Percentiles rank a stretch among this genome's conserved stretches.
These are phyloP conservation scores for Lepidonotus clava DNA, from an alignment of 2,888 invertebrate species.

Conservation along the genomic window DNA sequence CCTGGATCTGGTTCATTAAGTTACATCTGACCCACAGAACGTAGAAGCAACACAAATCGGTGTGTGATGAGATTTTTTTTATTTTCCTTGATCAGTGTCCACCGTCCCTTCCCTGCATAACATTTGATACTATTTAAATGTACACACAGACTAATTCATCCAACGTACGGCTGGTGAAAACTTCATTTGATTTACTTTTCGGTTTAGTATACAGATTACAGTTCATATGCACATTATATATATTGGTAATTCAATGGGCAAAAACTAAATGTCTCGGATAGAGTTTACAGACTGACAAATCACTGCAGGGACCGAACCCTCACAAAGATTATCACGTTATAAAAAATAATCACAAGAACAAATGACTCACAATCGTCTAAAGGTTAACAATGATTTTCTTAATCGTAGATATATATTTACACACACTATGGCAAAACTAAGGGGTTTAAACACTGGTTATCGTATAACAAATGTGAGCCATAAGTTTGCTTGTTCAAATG, in stretches of 20 bases:
- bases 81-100: constrained; percentile 5
- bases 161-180: constrained; percentile 4
- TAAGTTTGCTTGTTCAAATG: neutral
- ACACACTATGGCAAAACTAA: neutral
- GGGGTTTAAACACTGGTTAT: neutral
- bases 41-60: neutral
- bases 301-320: neutral
- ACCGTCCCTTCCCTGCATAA: constrained; percentile 32
- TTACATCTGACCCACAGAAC: too few relatives aligned
- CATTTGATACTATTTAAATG: constrained; percentile 26
- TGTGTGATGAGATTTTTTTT: constrained; percentile 17
- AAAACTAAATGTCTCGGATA: neutral
- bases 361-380: neutral
- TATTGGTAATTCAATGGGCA: constrained; percentile 19
- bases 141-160: constrained; percentile 24
- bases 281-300: neutral
- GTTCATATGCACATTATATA: constrained; percentile 35
- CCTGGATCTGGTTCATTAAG: too few relatives aligned
- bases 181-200: constrained; percentile 28
- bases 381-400: constrained; percentile 16
- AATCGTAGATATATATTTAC: constrained; percentile 12
- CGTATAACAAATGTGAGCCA: constrained; percentile 11
- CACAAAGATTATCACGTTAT: constrained; percentile 1
- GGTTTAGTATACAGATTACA: constrained; percentile 9
- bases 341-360: constrained; percentile 17